A percentile compares a stretch with the other conserved stretches of the same genome.
Conservation (phyloP, 2,888 invertebrate species). For the Electrophaes corylata region DNA sequence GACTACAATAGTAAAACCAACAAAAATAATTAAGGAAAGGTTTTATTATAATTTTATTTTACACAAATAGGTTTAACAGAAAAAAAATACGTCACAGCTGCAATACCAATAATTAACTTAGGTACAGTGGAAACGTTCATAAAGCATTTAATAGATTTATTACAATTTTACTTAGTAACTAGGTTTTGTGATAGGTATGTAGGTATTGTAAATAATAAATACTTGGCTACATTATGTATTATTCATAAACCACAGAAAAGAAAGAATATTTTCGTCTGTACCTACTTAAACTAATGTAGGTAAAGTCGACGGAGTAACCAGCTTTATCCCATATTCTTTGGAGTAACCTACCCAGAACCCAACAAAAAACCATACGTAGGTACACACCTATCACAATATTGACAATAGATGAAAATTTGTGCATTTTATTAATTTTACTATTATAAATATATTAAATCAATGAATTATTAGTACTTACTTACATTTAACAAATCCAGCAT, state of each 20-base stretch:
- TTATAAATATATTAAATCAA: constrained; percentile 4
- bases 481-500: too few species aligned
- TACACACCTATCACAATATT: constrained; percentile 17
- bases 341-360: neutral
- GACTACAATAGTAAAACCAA: too few species aligned
- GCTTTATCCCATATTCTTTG: neutral
- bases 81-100: constrained; percentile 52
- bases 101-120: constrained; percentile 51
- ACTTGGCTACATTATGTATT: too few species aligned
- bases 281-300: too few species aligned
- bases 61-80: constrained; percentile 58
- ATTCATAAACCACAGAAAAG: too few species aligned
- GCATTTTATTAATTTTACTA: constrained; percentile 32
- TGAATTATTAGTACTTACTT: neutral
- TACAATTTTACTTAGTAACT: constrained; percentile 5
- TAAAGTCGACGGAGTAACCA: too few species aligned
- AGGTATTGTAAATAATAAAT: neutral
- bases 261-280: too few species aligned
- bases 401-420: constrained; percentile 41
- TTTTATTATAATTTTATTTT: constrained; percentile 68
- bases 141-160: constrained; percentile 7
- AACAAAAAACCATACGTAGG: neutral
- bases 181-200: constrained; percentile 2
- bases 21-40: constrained; percentile 43
- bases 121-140: constrained; percentile 17